These are phyloP conservation scores for Daphoenositta chrysoptera DNA, from an alignment of 2,113 vertebrate species.

Conservation along the genomic window DNA sequence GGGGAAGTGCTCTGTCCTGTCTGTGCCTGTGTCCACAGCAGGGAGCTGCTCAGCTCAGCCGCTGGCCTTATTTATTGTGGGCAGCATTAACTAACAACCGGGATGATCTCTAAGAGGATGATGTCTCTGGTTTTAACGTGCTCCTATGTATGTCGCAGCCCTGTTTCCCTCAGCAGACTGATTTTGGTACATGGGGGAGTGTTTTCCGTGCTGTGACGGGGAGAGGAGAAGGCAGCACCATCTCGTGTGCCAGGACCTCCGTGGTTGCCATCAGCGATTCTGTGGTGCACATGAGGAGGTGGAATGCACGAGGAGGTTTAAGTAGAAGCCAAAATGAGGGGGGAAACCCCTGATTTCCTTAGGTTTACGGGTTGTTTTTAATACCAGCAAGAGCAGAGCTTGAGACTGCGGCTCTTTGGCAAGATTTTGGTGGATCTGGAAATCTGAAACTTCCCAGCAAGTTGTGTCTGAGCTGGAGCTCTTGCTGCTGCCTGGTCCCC, in stretches of 20 bases:
- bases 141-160: rapidly evolving
- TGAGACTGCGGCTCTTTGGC: background rate
- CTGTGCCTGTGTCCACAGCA: rapidly evolving
- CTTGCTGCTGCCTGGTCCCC: background rate
- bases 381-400: background rate
- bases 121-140: background rate
- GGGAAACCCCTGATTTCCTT: background rate
- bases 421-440: conserved; percentile 1
- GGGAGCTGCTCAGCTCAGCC: background rate
- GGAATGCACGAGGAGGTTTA: rapidly evolving
- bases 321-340: background rate
- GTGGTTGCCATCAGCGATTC: rapidly evolving
- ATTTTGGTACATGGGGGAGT: background rate
- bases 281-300: background rate
- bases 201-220: rapidly evolving
- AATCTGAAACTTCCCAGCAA: conserved; percentile 36
- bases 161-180: background rate
- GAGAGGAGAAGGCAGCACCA: background rate
- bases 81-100: background rate
- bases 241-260: background rate
- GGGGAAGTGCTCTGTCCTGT: background rate
- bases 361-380: background rate
- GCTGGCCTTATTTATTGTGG: background rate
- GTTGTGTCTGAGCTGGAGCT: conserved; percentile 29
- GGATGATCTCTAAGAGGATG: background rate